Evolutionary conservation across 2,888 invertebrate genomes (phyloP), one percentile per base, ranked within the genome.

Genomic region (Nephrocerus scutellatus): DNA sequence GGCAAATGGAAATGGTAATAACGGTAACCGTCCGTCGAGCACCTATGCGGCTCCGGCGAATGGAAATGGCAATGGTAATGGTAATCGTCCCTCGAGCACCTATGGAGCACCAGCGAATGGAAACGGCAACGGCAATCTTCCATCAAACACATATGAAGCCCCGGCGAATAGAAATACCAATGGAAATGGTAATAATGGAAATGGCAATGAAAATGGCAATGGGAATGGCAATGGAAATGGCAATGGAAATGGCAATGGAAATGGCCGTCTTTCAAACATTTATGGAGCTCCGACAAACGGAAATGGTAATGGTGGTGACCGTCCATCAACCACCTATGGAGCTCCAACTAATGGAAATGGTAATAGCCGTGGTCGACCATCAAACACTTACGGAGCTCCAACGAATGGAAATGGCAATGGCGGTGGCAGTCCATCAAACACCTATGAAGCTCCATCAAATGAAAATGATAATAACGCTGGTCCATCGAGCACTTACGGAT

Each of bases 211-310:
- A n/a, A n/a, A n/a, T n/a, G 54, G 37, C 52, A 49, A 26, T 49
- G 4, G 30, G 34, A 15, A 29, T n/a, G 39, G 43, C 2, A 49
- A 53, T 26, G 53, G 49, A 29, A 36, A 48, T 20, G 41, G 49
- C 30, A 31, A 37, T 6, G 45, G 39, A 4, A 52, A 53, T 18
- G 31, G 34, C n/a, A 38, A 33, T 16, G 54, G 54, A 14, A 50
- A 40, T 54, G 63, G 55, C 26, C 39, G 47, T 9, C 60, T 57
- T 8, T 60, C 60, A 2, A 49, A 51, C 23, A 39, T 48, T 2
- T 59, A 59, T 43, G 59, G 59, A 33, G 66, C 67, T 50, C 65
- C 57, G 28, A 57, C 60, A 43, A 59, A 59, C 36, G 68, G 70
- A 13, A 60, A 57, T 13, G 57, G 56, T 18, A 51, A 50, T 33